A percentile compares a stretch with the other conserved stretches of the same genome.
These are phyloP conservation scores for Cyclophora albipunctata DNA, from an alignment of 2,888 invertebrate genomes.

Conservation along the genomic window DNA sequence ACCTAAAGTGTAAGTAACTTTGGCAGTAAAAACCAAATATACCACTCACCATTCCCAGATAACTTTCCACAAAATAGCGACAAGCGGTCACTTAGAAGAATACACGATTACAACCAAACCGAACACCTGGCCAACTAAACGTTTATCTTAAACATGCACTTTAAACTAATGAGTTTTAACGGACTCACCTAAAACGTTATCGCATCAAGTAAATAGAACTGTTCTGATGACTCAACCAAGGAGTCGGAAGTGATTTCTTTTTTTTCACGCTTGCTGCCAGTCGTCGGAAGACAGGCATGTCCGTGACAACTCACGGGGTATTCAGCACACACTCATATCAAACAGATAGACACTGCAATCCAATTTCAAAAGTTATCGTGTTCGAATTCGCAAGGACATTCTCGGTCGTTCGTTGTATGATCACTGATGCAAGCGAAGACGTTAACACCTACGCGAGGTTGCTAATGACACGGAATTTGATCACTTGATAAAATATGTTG, in stretches of 20 bases:
- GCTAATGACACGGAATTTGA: slow-evolving; percentile 40
- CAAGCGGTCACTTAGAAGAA: not conserved
- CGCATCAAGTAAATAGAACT: slow-evolving; percentile 62
- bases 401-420: slow-evolving; percentile 31
- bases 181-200: slow-evolving; percentile 72
- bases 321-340: slow-evolving; percentile 26
- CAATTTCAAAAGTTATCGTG: slow-evolving; percentile 18
- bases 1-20: too few species aligned
- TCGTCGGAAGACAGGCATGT: slow-evolving; percentile 65
- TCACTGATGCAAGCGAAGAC: slow-evolving; percentile 16
- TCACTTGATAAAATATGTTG: slow-evolving; percentile 21
- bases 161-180: slow-evolving; percentile 45
- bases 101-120: slow-evolving; percentile 14
- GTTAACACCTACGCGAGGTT: slow-evolving; percentile 49
- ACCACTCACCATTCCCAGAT: not conserved
- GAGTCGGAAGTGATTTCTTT: slow-evolving; percentile 57
- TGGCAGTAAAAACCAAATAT: too few species aligned
- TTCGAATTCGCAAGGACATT: slow-evolving; percentile 30
- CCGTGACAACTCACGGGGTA: slow-evolving; percentile 51
- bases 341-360: slow-evolving; percentile 64
- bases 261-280: slow-evolving; percentile 68
- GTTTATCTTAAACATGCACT: slow-evolving; percentile 36
- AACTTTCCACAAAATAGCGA: not conserved
- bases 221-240: slow-evolving; percentile 42
- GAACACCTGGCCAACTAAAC: slow-evolving; percentile 34